Base-by-base conservation (phyloP, 2,888 invertebrate species). In the Fabriciana adippe region DNA sequence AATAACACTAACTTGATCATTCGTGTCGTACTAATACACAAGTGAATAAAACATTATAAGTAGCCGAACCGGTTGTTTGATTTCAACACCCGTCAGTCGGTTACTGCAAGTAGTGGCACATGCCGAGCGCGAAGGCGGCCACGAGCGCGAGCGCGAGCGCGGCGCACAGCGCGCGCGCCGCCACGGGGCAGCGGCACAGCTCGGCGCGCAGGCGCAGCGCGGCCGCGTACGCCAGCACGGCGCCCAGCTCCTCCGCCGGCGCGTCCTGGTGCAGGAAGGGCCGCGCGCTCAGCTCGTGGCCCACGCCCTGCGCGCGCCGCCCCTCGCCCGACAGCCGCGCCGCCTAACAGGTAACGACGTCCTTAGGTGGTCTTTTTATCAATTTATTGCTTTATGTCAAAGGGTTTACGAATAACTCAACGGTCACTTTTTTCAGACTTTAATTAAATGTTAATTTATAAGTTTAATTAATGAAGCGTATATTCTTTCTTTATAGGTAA, bases 191-290 rank as follows among this genome's bases (percentile, higher is more conserved):
- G 79, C 94, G 93, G 82, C 95, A 96, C 2, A 97, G 90, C 81
- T 95, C 95, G 3, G 97, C 97, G 70, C 94, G 94, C 84, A 97
- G 94, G 76, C 94, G 94, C 62, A 97, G 88, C 55, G 96, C 95
- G 2, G 96, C 95, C 1, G 96, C 95, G 83, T 95, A 97, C 73
- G 97, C 88, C 41, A 97, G 92, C 69, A 97, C 94, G 0, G 96
- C 95, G 78, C 95, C 95, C 75, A 97, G 93, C 88, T 97, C 96
- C 75, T 94, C 94, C 62, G 94, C 94, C 0, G 96, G 93, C 11
- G 96, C 96, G 77, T 95, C 95, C 82, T 96, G 96, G 87, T 97
- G 96, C 2, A 96, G 95, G 81, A 96, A 97, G 0, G 97, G 97
- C 1, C 96, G 93, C 15, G 95, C 94, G 64, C 96, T 93, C 62